Evolutionary conservation across 2,113 vertebrate genomes (phyloP).

Genomic region (Cnemophilus loriae): DNA sequence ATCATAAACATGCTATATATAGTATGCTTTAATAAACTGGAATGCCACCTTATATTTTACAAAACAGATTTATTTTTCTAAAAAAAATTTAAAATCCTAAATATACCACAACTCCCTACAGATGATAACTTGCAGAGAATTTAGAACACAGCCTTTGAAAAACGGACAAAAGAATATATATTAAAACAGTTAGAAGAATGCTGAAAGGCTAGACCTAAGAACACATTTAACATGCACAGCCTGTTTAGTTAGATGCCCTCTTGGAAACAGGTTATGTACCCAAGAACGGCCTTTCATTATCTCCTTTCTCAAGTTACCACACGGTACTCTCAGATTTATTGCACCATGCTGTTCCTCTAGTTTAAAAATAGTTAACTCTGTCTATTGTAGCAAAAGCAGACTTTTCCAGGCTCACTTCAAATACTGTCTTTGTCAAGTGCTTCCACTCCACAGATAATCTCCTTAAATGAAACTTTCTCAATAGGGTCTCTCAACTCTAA

Average conservation of each 20-base stretch:
- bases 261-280: background rate
- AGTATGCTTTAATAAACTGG: background rate
- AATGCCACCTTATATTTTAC: background rate
- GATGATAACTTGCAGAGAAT: background rate
- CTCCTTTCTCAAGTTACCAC: background rate
- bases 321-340: background rate
- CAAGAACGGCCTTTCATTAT: background rate
- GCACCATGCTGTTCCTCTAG: background rate
- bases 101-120: background rate
- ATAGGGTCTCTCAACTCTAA: background rate
- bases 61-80: background rate
- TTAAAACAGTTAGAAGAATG: background rate
- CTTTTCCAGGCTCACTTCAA: background rate
- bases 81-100: background rate
- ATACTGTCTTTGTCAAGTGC: background rate
- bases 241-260: background rate
- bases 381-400: background rate
- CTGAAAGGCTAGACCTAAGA: background rate
- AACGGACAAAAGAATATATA: background rate
- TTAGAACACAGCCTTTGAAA: background rate
- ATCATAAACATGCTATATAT: background rate
- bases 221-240: background rate
- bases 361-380: background rate
- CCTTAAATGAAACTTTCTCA: background rate
- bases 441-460: background rate